A percentile compares a stretch with the other conserved stretches of the same genome.
These are phyloP conservation scores for Neoitamus cyanurus DNA, from an alignment of 2,888 invertebrate species.

Conservation along the genomic window DNA sequence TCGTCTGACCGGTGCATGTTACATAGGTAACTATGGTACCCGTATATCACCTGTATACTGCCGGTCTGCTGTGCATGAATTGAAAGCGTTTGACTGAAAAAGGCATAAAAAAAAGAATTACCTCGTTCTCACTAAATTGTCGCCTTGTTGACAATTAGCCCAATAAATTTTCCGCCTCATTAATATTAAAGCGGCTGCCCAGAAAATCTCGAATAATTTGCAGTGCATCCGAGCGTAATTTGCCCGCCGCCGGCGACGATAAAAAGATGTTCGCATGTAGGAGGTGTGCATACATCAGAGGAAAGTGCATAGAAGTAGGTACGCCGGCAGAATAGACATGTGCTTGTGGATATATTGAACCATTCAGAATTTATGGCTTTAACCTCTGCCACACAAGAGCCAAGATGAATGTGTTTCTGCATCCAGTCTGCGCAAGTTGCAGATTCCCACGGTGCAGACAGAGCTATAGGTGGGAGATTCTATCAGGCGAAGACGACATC, in stretches of 20 bases:
- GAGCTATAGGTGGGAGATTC: neutral
- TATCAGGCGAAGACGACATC: neutral
- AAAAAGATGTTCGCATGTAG: conserved; percentile 16
- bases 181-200: neutral
- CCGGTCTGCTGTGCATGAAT: neutral
- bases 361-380: conserved; percentile 28
- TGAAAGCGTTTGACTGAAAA: neutral
- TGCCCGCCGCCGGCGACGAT: neutral
- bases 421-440: neutral
- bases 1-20: neutral
- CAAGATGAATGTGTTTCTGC: conserved; percentile 17
- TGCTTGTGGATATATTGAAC: conserved; percentile 1
- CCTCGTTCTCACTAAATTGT: neutral
- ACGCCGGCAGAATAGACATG: neutral
- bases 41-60: neutral
- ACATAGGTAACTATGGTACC: neutral
- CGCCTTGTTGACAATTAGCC: neutral
- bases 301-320: neutral
- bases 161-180: neutral
- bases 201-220: conserved; percentile 18
- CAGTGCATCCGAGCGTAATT: neutral
- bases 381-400: conserved; percentile 24
- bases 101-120: neutral
- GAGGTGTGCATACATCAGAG: neutral
- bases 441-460: conserved; percentile 40